phyloP scores from a whole-genome alignment of 1,140 invertebrate genomes.

The Lucilia cuprina region DNA sequence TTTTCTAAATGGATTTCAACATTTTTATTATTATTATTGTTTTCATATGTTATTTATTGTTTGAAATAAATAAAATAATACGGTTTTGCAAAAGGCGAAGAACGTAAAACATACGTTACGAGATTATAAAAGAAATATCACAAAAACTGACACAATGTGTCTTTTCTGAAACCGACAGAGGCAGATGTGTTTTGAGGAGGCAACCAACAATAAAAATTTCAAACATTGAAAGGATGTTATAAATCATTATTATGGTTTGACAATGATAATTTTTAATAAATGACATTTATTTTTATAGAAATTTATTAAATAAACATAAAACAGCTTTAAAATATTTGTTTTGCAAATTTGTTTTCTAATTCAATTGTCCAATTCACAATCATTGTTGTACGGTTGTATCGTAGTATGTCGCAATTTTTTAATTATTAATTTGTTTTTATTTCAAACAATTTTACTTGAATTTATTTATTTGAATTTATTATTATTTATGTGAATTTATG shows the following conservation, averaged over 20 bases:
- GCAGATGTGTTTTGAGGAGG: conserved; percentile 24
- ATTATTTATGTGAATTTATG: no score
- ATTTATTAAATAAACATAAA: background rate
- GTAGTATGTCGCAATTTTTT: no score
- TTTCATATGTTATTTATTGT: conserved; percentile 28
- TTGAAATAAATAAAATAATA: background rate
- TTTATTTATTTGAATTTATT: no score
- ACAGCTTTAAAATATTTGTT: background rate
- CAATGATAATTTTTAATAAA: conserved; percentile 24
- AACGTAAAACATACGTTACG: conserved; percentile 26
- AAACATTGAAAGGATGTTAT: conserved; percentile 9
- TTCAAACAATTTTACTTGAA: no score
- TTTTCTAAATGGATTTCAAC: background rate
- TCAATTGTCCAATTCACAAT: no score
- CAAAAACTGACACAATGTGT: background rate
- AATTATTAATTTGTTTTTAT: no score
- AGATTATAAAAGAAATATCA: conserved; percentile 1
- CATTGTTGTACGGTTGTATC: no score
- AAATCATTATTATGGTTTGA: conserved; percentile 24
- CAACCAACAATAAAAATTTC: background rate
- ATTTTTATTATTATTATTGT: conserved; percentile 31
- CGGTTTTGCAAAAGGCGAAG: background rate
- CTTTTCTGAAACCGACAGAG: background rate
- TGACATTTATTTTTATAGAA: background rate
- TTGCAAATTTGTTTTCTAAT: background rate